Evolutionary conservation across 2,113 vertebrate species (phyloP), one percentile per base, ranked within the genome.

Genomic region (Caracal caracal): DNA sequence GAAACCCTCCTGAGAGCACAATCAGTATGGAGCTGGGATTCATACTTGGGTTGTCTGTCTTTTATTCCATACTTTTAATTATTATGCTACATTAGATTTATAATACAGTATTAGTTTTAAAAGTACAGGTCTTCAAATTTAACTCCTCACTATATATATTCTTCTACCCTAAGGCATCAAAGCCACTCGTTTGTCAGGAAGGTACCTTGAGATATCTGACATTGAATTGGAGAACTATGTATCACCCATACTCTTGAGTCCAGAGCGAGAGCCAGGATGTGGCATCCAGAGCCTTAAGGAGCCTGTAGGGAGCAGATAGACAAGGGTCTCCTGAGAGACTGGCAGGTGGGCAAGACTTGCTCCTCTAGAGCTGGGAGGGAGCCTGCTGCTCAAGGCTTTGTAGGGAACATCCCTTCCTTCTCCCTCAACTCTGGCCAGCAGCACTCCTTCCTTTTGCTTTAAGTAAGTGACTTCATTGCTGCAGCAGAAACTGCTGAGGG

Each of bases 81-180:
- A 6, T 15, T 10, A 16, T 2, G 2, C 63, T 19, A 0, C 15
- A 3, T 5, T 61, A 35, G 37, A 26, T 73, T 86, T 79, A 49
- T 63, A 40, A 33, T 13, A 5, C 24, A 37, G 0, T 33, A 47
- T 47, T 30, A 33, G 56, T n/a, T 82, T 73, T 51, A 82, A 71
- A 6, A 47, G 73, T 22, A 16, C 10, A 61, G 73, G 40, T 47
- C 53, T 87, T 65, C 65, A 66, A 3, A 33, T 88, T 5, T 66
- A 12, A 10, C 19, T 0, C 15, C 53, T 19, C 70, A 2, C 26
- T 11, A 1, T 51, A 24, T 11, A 1, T 51, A 24, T 71, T 35
- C 24, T 75, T 79, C 3, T 30, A 3, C 9, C 56, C 49, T 16
- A 47, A 78, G 73, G 37, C 7, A 20, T 68, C 40, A n/a, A 61